Conservation (phyloP, 2,113 vertebrate genomes). For the Hystrix cristata region DNA sequence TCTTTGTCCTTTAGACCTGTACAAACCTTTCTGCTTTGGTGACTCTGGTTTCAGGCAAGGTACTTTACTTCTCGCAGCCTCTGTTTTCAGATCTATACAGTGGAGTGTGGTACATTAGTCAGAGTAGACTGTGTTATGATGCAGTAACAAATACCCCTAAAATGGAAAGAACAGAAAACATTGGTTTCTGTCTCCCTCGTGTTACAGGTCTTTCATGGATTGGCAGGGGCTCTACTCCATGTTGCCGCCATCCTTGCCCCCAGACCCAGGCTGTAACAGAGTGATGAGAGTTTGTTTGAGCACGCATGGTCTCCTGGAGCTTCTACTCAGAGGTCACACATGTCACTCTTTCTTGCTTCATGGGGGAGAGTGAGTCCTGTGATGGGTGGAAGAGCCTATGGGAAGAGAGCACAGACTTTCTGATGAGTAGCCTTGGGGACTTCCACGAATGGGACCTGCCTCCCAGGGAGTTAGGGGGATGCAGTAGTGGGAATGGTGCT, state of each 20-base stretch:
- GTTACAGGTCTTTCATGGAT: rapidly evolving
- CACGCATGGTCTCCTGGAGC: background rate
- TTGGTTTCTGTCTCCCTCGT: background rate
- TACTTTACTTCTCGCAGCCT: background rate
- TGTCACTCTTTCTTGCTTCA: background rate
- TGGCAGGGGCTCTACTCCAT: background rate
- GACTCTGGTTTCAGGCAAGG: background rate
- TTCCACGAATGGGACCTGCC: background rate
- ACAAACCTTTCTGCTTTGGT: background rate
- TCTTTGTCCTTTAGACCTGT: background rate
- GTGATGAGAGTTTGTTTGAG: background rate
- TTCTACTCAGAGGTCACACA: background rate
- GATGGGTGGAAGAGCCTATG: background rate
- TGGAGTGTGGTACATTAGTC: background rate
- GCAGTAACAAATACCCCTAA: background rate
- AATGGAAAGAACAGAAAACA: background rate
- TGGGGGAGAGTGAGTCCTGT: background rate
- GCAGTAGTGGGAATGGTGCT: background rate
- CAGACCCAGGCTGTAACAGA: background rate
- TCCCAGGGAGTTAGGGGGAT: background rate
- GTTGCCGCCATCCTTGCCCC: background rate
- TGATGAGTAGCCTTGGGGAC: background rate
- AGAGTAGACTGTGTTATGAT: background rate
- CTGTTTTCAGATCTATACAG: background rate
- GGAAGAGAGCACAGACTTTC: background rate